Evolutionary conservation across 2,888 invertebrate genomes (phyloP).

Genomic region (Empis stercorea): DNA sequence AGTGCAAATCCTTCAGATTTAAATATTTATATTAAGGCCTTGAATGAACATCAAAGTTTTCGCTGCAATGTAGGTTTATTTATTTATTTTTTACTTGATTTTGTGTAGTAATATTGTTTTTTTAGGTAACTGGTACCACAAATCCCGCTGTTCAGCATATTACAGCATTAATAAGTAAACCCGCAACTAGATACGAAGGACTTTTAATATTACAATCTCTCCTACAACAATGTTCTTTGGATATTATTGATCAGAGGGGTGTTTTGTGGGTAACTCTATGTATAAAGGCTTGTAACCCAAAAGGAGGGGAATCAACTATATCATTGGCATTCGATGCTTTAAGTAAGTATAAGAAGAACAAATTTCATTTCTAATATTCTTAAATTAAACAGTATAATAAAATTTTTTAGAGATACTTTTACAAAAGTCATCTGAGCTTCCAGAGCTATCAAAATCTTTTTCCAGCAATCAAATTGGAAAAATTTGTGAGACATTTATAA

Average conservation of each 20-base stretch:
- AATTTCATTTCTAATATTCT: conserved; percentile 1
- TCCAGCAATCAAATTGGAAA: conserved; percentile 18
- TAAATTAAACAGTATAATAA: conserved; percentile 1
- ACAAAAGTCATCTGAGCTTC: conserved; percentile 16
- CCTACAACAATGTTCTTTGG: conserved; percentile 17
- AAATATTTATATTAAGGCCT: conserved; percentile 17
- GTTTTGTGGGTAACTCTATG: conserved; percentile 19
- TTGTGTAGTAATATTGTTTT: background rate
- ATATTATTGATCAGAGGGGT: conserved; percentile 20
- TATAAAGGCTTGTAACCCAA: conserved; percentile 20
- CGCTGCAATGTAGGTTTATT: conserved; percentile 16
- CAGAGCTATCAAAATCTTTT: conserved; percentile 23
- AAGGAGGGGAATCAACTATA: conserved; percentile 12
- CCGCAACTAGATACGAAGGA: conserved; percentile 16
- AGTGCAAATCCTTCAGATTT: conserved; percentile 14
- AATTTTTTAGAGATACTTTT: conserved; percentile 16
- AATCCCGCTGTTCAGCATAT: conserved; percentile 17
- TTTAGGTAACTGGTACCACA: conserved; percentile 9
- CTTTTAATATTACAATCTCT: conserved; percentile 17
- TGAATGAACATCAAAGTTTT: conserved; percentile 22
- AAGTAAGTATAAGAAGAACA: conserved; percentile 12
- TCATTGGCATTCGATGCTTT: conserved; percentile 16
- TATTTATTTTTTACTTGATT: background rate
- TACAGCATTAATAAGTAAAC: conserved; percentile 18
- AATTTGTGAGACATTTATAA: conserved; percentile 19